Evolutionary conservation across 2,797 vertebrate species (phyloP).

Genomic region (Bradypodion pumilum): DNA sequence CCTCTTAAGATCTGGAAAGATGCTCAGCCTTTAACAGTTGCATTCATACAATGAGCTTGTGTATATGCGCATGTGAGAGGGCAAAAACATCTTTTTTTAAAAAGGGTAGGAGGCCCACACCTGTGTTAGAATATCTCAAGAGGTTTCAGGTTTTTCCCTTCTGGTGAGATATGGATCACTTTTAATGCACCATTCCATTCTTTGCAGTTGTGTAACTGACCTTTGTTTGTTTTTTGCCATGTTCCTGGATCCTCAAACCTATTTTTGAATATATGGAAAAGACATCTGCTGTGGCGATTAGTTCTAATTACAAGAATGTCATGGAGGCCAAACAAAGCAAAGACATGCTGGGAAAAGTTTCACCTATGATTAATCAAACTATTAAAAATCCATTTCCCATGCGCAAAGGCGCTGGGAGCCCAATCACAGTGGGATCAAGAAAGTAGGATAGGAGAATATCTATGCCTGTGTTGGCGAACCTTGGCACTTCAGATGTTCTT

Average conservation of each 20-base stretch:
- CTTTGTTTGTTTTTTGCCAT: not conserved
- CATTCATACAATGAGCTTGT: not conserved
- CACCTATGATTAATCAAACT: slow-evolving; percentile 12
- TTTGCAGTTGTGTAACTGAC: not conserved
- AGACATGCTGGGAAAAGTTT: slow-evolving; percentile 39
- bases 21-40: not conserved
- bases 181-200: not conserved
- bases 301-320: not conserved
- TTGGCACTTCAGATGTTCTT: too few species aligned
- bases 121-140: not conserved
- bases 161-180: not conserved
- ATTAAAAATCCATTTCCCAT: not conserved
- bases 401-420: not conserved
- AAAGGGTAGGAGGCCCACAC: not conserved
- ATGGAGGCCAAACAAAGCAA: not conserved
- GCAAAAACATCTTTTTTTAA: not conserved
- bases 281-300: slow-evolving; percentile 58
- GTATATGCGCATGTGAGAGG: not conserved
- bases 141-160: not conserved
- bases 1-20: not conserved
- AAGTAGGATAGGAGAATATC: not conserved
- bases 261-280: slow-evolving; percentile 30
- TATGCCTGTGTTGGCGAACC: too few species aligned
- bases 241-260: not conserved
- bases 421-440: not conserved